Conservation (phyloP, 2,113 vertebrate species). For the Poeciliopsis prolifica region DNA sequence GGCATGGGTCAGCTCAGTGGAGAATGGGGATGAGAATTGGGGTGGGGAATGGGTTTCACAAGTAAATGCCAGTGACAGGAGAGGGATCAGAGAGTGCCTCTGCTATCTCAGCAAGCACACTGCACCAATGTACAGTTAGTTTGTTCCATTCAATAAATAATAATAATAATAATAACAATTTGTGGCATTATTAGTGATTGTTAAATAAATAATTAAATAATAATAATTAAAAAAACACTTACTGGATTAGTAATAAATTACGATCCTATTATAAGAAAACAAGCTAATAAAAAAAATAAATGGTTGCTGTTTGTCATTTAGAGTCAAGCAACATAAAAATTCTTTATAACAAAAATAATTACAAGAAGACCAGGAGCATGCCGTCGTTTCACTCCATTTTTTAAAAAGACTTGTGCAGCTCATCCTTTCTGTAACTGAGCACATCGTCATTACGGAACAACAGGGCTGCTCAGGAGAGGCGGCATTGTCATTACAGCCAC, state of each 20-base stretch:
- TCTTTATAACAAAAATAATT: slow-evolving; percentile 60
- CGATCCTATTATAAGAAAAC: not conserved
- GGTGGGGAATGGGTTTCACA: slow-evolving; percentile 75
- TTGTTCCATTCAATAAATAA: slow-evolving; percentile 66
- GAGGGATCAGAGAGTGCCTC: slow-evolving; percentile 75
- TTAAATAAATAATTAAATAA: not conserved
- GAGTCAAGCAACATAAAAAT: slow-evolving; percentile 48
- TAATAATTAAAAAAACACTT: not conserved
- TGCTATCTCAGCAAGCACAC: slow-evolving; percentile 73
- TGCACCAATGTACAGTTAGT: slow-evolving; percentile 69
- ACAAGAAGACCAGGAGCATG: slow-evolving; percentile 67
- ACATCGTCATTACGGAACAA: slow-evolving; percentile 79
- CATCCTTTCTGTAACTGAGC: slow-evolving; percentile 68
- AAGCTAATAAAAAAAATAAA: not conserved
- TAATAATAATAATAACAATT: not conserved
- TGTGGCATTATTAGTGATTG: not conserved
- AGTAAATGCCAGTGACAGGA: slow-evolving; percentile 85
- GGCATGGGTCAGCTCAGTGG: slow-evolving; percentile 71
- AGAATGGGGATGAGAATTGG: slow-evolving; percentile 67
- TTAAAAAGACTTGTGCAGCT: slow-evolving; percentile 67
- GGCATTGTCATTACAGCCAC: slow-evolving; percentile 79
- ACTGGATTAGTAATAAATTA: not conserved
- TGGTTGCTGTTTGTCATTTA: slow-evolving; percentile 45
- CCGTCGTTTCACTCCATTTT: slow-evolving; percentile 63
- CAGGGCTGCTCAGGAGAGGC: slow-evolving; percentile 72